phyloP scores from a whole-genome alignment of 2,797 vertebrate species.

The Austrolebias charrua region DNA sequence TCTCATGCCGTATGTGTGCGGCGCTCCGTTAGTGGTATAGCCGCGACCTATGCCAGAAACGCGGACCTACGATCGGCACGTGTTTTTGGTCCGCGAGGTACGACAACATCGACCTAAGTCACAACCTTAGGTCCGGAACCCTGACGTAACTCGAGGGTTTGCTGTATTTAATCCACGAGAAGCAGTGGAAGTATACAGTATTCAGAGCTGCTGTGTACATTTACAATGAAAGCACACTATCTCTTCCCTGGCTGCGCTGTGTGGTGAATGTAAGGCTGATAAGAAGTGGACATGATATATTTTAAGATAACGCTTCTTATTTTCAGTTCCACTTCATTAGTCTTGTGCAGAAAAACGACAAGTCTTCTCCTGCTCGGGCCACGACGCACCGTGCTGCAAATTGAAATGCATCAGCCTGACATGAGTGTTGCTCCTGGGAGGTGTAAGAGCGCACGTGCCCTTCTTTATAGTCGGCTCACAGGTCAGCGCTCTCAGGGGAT shows the following conservation, averaged over 20 bases:
- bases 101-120: too few relatives aligned
- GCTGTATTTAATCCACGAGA: conserved; percentile 1
- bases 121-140: too few relatives aligned
- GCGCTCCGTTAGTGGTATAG: too few relatives aligned
- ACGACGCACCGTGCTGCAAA: conserved; percentile 13
- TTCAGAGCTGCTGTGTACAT: not conserved
- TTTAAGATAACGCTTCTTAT: conserved; percentile 7
- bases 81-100: too few relatives aligned
- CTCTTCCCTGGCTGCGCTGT: not conserved
- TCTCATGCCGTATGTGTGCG: too few relatives aligned
- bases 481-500: conserved; percentile 40
- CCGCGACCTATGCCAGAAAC: too few relatives aligned
- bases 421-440: conserved; percentile 37
- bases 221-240: not conserved
- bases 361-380: conserved; percentile 9
- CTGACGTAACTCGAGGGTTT: too few relatives aligned
- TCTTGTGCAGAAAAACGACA: not conserved
- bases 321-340: conserved; percentile 20
- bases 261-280: not conserved
- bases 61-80: too few relatives aligned
- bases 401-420: conserved; percentile 41
- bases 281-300: not conserved
- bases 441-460: conserved; percentile 21
- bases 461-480: conserved; percentile 43
- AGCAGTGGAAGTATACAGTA: not conserved